Base-by-base conservation (phyloP, 1,140 invertebrate species). In the Tetragonula clypearis region DNA sequence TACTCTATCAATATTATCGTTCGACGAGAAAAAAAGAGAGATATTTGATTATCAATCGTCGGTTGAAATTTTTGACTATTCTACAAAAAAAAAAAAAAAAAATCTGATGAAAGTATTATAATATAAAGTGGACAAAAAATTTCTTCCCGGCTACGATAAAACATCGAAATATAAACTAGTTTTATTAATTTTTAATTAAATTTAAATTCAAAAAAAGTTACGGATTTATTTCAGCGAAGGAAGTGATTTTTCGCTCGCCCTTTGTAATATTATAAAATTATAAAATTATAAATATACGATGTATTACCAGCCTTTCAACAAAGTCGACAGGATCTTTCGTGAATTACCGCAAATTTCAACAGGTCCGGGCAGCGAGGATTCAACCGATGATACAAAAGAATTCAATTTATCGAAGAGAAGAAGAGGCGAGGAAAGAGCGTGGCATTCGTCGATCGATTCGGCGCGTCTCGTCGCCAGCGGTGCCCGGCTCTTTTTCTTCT, bases 321-420 rank as follows among this genome's bases (percentile, higher is more conserved):
- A 30, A 30, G 15, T 19, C 26, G 26, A 3, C 17, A 30, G 11
- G 19, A 17, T 71, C 21, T 1, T 6, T 11, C 23, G 41, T 79
- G 12, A 21, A 35, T 9, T 55, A 68, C n/a, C 55, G 49, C 15
- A 49, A 55, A 68, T 5, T 14, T 23, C 30, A 35, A 60, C 19
- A 23, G 53, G 6, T 53, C n/a, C 6, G 26, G 69, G 53, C 19
- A 8, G 26, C 19, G n/a, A 49, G 19, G 21, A 35, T 77, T 71
- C 73, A 60, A 55, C 55, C 55, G 66, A 14, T 9, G 53, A 41
- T 11, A 79, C 68, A 56, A 79, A 79, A 72, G 82, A 84, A 84
- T 84, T 76, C 76, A 84, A 84, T 84, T 84, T 84, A 84, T 26
- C 75, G 30, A 66, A 49, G 62, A 35, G 49, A 78, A 76, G 56